These are phyloP conservation scores for Callimico goeldii DNA, from an alignment of 2,797 vertebrate species.

Conservation along the genomic window DNA sequence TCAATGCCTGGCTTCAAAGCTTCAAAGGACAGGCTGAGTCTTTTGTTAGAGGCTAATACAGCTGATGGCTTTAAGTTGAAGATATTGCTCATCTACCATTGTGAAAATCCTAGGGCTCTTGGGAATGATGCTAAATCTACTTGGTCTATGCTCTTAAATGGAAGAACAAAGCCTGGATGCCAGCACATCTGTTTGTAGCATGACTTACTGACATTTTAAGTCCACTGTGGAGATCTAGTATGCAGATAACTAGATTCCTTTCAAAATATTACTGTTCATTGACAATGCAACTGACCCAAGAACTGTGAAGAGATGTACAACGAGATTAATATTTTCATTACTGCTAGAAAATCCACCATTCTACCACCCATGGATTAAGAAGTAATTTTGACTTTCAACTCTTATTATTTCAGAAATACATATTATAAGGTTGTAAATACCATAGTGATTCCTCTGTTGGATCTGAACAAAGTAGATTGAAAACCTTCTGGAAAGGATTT, in stretches of 20 bases:
- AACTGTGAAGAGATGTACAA: neutral
- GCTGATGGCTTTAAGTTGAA: neutral
- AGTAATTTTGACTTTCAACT: neutral
- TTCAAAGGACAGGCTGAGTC: neutral
- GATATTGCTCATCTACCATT: neutral
- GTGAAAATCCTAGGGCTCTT: neutral
- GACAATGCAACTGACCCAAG: neutral
- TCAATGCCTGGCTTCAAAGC: neutral
- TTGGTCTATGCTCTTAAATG: neutral
- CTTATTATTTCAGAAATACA: neutral
- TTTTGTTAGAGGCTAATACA: neutral
- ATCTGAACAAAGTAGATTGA: neutral
- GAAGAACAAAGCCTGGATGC: neutral
- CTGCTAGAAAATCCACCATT: neutral
- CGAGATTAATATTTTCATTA: neutral
- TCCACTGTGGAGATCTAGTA: neutral
- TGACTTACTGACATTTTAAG: neutral
- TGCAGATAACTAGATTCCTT: neutral
- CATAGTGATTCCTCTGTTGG: neutral
- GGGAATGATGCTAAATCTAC: neutral
- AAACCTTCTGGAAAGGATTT: neutral
- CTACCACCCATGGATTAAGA: neutral
- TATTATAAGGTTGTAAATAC: neutral
- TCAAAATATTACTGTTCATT: neutral
- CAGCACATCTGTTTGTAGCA: neutral